phyloP scores from a whole-genome alignment of 2,888 invertebrate genomes.

The Hydrotaea cyrtoneurina region DNA sequence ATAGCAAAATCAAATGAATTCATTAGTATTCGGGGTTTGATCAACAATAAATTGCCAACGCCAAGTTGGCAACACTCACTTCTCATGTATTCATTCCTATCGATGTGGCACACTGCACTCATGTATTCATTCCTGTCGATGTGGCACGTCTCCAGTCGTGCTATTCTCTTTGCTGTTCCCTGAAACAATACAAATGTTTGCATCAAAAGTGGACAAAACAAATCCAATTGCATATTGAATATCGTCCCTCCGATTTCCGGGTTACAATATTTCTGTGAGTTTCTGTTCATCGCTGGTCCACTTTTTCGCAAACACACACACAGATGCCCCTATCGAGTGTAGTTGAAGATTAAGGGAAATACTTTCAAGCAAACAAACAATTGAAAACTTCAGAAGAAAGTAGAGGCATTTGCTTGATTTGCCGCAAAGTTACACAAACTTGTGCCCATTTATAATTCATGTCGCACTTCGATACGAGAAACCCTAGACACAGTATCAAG shows the following conservation, averaged over 20 bases:
- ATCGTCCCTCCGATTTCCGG: neutral
- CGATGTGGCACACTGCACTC: too few relatives aligned
- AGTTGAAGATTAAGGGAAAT: neutral
- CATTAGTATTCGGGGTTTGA: too few relatives aligned
- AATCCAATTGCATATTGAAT: slow-evolving; percentile 5
- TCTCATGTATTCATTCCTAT: too few relatives aligned
- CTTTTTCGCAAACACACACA: neutral
- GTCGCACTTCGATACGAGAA: neutral
- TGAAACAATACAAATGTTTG: too few relatives aligned
- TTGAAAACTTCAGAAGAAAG: neutral
- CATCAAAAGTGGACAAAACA: neutral
- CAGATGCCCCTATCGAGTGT: neutral
- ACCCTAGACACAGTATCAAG: slow-evolving; percentile 14
- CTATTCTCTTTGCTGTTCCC: too few relatives aligned
- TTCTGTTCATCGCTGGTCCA: neutral
- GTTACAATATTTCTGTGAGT: neutral
- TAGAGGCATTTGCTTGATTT: slow-evolving; percentile 16
- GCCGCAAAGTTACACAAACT: slow-evolving; percentile 25
- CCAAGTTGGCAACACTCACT: too few relatives aligned
- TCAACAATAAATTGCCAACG: too few relatives aligned
- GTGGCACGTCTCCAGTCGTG: too few relatives aligned
- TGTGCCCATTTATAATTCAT: slow-evolving; percentile 20
- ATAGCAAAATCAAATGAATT: too few relatives aligned
- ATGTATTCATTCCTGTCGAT: too few relatives aligned
- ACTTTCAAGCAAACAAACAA: slow-evolving; percentile 15